These are phyloP conservation scores for Metellina segmentata DNA, from an alignment of 2,888 invertebrate species.

Conservation along the genomic window DNA sequence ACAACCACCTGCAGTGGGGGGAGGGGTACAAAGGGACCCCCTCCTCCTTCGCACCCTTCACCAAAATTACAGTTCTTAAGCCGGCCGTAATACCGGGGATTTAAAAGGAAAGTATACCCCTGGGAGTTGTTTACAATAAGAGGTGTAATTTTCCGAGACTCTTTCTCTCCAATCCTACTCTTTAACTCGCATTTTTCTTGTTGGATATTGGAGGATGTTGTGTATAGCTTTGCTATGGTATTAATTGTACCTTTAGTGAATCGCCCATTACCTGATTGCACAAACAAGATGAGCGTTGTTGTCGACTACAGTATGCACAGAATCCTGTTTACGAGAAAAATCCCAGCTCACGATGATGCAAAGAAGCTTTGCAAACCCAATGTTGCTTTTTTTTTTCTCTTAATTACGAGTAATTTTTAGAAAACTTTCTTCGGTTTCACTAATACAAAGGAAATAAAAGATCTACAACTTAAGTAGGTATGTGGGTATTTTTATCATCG, in stretches of 20 bases:
- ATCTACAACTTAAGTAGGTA: too few relatives aligned
- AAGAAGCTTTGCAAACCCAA: too few relatives aligned
- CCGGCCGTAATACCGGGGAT: constrained; percentile 38
- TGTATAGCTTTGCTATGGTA: background rate
- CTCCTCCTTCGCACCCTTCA: constrained; percentile 47
- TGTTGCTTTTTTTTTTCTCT: too few relatives aligned
- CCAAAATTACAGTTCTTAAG: constrained; percentile 55
- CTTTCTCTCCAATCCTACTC: background rate
- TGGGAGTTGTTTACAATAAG: constrained; percentile 18
- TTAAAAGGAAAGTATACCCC: constrained; percentile 45
- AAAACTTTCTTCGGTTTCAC: too few relatives aligned
- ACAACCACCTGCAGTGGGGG: background rate
- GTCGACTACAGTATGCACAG: background rate
- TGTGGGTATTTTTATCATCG: too few relatives aligned
- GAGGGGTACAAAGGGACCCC: constrained; percentile 1
- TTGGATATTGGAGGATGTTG: background rate
- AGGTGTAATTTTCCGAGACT: constrained; percentile 1
- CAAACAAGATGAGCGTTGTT: background rate
- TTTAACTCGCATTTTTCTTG: background rate
- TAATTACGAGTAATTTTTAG: too few relatives aligned
- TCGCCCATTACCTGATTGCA: background rate
- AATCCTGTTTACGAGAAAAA: too few relatives aligned
- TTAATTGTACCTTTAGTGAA: background rate
- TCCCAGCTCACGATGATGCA: too few relatives aligned
- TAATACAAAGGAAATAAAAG: too few relatives aligned